Evolutionary conservation across 2,797 vertebrate species (phyloP).

Genomic region (Leptatherina wallacei): DNA sequence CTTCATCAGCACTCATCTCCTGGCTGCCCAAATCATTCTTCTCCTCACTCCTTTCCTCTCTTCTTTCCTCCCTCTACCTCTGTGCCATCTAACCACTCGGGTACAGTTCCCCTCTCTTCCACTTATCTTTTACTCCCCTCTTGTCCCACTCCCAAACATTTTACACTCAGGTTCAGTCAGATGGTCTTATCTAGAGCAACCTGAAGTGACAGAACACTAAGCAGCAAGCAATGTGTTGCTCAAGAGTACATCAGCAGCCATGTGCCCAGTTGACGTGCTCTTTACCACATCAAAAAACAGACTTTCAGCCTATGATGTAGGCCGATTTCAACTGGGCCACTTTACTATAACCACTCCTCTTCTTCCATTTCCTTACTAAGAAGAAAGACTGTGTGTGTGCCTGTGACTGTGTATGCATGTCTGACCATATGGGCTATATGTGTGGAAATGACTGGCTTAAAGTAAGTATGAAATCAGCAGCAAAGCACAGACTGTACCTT

Average conservation of each 20-base stretch:
- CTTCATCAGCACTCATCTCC: slow-evolving; percentile 82
- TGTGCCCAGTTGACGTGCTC: slow-evolving; percentile 18
- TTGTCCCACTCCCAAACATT: slow-evolving; percentile 57
- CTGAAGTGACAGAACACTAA: slow-evolving; percentile 35
- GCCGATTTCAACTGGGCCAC: slow-evolving; percentile 22
- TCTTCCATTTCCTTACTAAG: slow-evolving; percentile 27
- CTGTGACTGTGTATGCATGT: slow-evolving; percentile 5
- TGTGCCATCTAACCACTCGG: slow-evolving; percentile 50
- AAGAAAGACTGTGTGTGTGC: slow-evolving; percentile 3
- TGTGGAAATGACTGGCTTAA: slow-evolving; percentile 61
- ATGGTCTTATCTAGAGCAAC: slow-evolving; percentile 43
- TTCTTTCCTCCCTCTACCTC: slow-evolving; percentile 51
- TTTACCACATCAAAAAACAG: slow-evolving; percentile 29
- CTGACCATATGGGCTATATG: slow-evolving; percentile 26
- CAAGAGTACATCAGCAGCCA: slow-evolving; percentile 54
- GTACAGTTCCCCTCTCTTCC: slow-evolving; percentile 41
- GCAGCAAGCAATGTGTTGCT: slow-evolving; percentile 42
- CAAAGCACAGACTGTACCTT: slow-evolving; percentile 69
- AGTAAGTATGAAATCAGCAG: slow-evolving; percentile 75
- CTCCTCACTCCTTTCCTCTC: slow-evolving; percentile 50
- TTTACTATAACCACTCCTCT: slow-evolving; percentile 24
- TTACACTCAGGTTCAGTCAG: slow-evolving; percentile 58
- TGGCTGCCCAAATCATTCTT: slow-evolving; percentile 81
- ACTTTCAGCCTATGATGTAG: slow-evolving; percentile 33
- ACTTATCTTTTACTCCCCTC: slow-evolving; percentile 52